Evolutionary conservation across 2,113 vertebrate species (phyloP).

Genomic region (Peromyscus leucopus): DNA sequence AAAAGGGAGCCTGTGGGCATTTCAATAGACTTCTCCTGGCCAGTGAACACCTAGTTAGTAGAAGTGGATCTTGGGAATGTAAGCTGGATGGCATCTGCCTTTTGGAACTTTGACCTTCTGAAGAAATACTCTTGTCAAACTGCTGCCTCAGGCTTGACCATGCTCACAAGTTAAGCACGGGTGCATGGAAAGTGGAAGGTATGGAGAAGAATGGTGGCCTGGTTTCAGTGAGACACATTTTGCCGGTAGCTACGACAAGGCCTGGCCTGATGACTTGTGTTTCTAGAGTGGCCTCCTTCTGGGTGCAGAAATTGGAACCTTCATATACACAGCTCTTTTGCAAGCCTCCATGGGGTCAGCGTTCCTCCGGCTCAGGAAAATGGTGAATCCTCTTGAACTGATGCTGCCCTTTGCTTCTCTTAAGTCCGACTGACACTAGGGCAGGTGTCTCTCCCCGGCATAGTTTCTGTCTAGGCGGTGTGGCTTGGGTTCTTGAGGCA

Average conservation of each 20-base stretch:
- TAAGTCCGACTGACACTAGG: not conserved
- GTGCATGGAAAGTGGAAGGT: accelerated
- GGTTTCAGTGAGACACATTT: not conserved
- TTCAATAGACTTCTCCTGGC: not conserved
- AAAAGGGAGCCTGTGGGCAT: not conserved
- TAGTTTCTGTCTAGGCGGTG: accelerated
- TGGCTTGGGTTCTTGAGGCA: not conserved
- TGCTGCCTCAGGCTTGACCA: not conserved
- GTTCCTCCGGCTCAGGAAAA: not conserved
- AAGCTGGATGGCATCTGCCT: not conserved
- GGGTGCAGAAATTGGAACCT: not conserved
- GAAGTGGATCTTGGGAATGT: not conserved
- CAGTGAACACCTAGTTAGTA: accelerated
- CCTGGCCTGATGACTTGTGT: not conserved
- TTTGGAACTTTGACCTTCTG: not conserved
- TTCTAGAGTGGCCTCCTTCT: not conserved
- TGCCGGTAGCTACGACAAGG: not conserved
- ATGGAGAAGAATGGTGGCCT: accelerated
- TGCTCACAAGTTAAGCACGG: not conserved
- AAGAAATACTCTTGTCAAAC: not conserved
- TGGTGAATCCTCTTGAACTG: too few relatives aligned
- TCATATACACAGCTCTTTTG: not conserved
- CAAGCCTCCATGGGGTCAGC: not conserved
- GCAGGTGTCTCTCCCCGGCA: not conserved
- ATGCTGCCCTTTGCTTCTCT: not conserved